Base-by-base conservation (phyloP, 2,113 vertebrate species). In the Erythrocercus mccallii region DNA sequence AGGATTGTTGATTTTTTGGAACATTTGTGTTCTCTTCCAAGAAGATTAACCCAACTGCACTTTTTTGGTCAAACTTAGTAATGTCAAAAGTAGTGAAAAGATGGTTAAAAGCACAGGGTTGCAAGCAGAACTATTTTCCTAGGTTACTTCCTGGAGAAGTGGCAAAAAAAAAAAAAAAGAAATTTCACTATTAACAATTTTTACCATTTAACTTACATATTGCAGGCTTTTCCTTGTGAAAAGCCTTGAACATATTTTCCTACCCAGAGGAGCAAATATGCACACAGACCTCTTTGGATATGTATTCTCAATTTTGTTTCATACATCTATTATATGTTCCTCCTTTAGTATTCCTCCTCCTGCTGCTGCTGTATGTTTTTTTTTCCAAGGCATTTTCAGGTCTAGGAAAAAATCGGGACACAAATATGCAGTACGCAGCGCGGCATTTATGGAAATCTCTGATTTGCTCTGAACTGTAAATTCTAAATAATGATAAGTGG, bases 401-500 rank as follows among this genome's bases (percentile, higher is more conserved):
- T n/a, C 38, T 94, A 33, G 30, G 51, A 44, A 86, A 81, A 77
- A 93, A 72, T 58, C 1, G 0, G 31, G 48, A 57, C 86, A 61
- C 38, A 70, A 60, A 68, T 90, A 78, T 86, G 23, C 68, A 81
- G 80, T 51, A 84, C 35, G 0, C 64, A 62, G 60, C 0, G 0
- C 50, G 3, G 62, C 71, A 6, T 90, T 91, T 78, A 78, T 83
- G 80, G 77, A 92, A 89, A 91, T 76, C 40, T 33, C 79, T 90
- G 76, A 68, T 92, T 95, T 77, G 48, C 64, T 96, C 77, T 38
- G 61, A 90, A 94, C 86, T 93, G 45, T 78, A 86, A 90, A 93
- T 90, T 92, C 77, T 86, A 84, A 95, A 76, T 93, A 94, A 84
- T 77, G 92, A 80, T 81, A 94, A 93, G 47, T 93, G 81, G 89